phyloP scores from a whole-genome alignment of 2,797 vertebrate genomes.

The Crocidura indochinensis region DNA sequence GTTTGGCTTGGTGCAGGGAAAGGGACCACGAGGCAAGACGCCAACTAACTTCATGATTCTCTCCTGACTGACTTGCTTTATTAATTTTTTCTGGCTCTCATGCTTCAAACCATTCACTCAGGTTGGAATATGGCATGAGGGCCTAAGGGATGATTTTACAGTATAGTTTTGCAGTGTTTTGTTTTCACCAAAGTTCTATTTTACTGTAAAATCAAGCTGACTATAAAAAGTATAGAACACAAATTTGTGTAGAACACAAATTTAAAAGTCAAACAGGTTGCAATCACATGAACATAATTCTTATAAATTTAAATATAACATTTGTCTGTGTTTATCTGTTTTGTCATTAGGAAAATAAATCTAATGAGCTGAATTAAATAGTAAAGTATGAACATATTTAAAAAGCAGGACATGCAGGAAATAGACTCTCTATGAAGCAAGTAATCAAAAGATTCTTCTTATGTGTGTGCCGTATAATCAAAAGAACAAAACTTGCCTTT shows the following conservation, averaged over 20 bases:
- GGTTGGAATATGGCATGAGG: too few relatives aligned
- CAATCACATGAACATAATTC: not conserved
- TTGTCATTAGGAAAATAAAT: conserved; percentile 35
- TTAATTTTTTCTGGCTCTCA: too few relatives aligned
- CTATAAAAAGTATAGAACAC: not conserved
- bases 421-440: not conserved
- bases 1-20: too few relatives aligned
- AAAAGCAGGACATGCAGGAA: not conserved
- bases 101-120: too few relatives aligned
- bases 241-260: not conserved
- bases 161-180: not conserved
- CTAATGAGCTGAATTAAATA: not conserved
- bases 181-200: not conserved
- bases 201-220: not conserved
- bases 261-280: not conserved
- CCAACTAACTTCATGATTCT: too few relatives aligned
- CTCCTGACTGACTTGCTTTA: too few relatives aligned
- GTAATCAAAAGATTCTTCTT: not conserved
- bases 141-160: too few relatives aligned
- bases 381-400: not conserved
- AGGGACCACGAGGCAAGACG: too few relatives aligned
- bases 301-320: not conserved
- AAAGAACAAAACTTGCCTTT: conserved; percentile 30
- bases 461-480: conserved; percentile 1
- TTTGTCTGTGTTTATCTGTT: not conserved